phyloP scores from a whole-genome alignment of 2,797 vertebrate genomes.

The Hirundo rustica region DNA sequence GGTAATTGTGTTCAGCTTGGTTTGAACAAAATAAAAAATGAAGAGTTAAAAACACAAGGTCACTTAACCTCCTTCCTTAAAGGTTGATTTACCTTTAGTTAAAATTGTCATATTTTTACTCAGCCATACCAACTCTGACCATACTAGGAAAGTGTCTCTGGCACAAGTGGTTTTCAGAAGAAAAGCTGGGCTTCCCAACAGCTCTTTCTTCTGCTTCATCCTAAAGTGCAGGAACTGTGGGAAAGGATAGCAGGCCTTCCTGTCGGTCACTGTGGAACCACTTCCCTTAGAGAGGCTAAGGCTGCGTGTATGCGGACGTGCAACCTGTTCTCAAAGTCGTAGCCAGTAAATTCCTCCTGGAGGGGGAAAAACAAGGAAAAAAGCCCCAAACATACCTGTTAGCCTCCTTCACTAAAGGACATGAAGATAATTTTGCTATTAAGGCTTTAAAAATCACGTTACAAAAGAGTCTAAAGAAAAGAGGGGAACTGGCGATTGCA shows the following conservation, averaged over 20 bases:
- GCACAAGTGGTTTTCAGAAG: conserved; percentile 75
- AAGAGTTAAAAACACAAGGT: conserved; percentile 72
- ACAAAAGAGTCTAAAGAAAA: not conserved
- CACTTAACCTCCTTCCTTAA: conserved; percentile 69
- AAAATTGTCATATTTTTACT: conserved; percentile 19
- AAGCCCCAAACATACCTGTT: not conserved
- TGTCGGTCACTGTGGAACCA: conserved; percentile 83
- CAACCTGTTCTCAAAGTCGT: conserved; percentile 98
- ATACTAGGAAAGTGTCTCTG: conserved; percentile 60
- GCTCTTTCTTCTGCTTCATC: conserved; percentile 69
- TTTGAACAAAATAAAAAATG: conserved; percentile 68
- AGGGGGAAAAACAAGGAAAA: not conserved
- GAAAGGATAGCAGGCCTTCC: conserved; percentile 15
- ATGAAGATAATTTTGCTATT: not conserved
- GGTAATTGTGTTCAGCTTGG: conserved; percentile 15
- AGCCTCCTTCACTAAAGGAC: not conserved
- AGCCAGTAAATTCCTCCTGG: conserved; percentile 94
- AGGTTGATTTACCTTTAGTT: conserved; percentile 6
- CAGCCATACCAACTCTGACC: conserved; percentile 42
- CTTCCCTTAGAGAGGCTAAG: conserved; percentile 86
- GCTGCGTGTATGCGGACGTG: conserved; percentile 97
- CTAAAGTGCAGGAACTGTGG: conserved; percentile 72
- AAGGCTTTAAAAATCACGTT: not conserved
- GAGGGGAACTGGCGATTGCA: not conserved
- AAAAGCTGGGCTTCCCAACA: conserved; percentile 69